A percentile compares a stretch with the other conserved stretches of the same genome.
Conservation (phyloP, 2,888 invertebrate species). For the Encarsia formosa region DNA sequence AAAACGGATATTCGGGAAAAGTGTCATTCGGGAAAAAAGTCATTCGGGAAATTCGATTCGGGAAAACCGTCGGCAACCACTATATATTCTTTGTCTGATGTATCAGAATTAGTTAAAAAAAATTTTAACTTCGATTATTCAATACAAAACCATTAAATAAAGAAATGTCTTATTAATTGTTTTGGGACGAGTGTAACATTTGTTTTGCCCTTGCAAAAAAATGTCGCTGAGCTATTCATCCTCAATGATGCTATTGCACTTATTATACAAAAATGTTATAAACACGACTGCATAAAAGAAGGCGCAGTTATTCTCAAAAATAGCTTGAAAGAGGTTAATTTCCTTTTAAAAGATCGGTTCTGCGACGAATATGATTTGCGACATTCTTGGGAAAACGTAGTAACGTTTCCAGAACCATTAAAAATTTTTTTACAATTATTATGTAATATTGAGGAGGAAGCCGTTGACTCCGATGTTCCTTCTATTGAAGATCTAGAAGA, state of each 20-base stretch:
- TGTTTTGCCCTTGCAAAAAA: too few relatives aligned
- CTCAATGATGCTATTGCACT: constrained; percentile 9
- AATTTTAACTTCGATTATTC: too few relatives aligned
- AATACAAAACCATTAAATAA: too few relatives aligned
- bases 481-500: too few relatives aligned
- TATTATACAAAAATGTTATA: not conserved
- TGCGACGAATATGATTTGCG: constrained; percentile 6
- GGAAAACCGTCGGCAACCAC: too few relatives aligned
- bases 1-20: too few relatives aligned
- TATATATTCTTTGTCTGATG: too few relatives aligned
- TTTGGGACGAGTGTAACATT: too few relatives aligned
- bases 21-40: too few relatives aligned
- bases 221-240: constrained; percentile 11
- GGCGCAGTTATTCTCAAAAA: constrained; percentile 13
- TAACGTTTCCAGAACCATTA: constrained; percentile 9
- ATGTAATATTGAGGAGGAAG: not conserved
- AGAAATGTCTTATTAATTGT: too few relatives aligned
- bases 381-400: constrained; percentile 14
- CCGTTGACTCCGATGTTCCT: not conserved
- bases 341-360: constrained; percentile 8
- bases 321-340: constrained; percentile 5
- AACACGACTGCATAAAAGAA: constrained; percentile 8
- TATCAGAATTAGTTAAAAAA: too few relatives aligned
- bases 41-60: too few relatives aligned
- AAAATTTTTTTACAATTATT: constrained; percentile 14